A percentile compares a stretch with the other conserved stretches of the same genome.
Conservation (phyloP, 2,888 invertebrate species). For the Epiblema foenella region DNA sequence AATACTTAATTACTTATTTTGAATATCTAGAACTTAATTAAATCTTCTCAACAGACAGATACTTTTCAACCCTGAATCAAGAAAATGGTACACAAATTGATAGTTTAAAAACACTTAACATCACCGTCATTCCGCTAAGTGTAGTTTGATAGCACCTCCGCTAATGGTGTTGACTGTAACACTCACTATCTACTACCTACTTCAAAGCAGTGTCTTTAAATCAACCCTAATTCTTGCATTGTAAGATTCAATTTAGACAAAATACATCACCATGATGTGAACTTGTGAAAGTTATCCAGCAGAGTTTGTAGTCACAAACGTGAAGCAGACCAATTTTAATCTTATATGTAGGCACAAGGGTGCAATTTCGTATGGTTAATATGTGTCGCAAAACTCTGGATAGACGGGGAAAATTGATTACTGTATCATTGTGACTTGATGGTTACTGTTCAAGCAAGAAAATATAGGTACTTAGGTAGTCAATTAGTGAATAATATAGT, state of each 20-base stretch:
- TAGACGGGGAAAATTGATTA: constrained; percentile 22
- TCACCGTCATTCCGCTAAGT: constrained; percentile 30
- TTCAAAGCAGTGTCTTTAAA: neutral
- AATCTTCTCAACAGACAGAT: neutral
- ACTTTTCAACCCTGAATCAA: constrained; percentile 11
- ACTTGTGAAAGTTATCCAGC: neutral
- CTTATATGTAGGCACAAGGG: neutral
- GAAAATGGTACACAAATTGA: constrained; percentile 29
- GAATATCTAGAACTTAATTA: too few species aligned
- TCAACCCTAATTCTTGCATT: neutral
- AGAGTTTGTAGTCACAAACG: constrained; percentile 11
- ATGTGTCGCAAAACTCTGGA: constrained; percentile 13
- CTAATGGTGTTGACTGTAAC: constrained; percentile 10
- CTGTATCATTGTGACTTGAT: constrained; percentile 25
- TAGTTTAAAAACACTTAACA: constrained; percentile 34
- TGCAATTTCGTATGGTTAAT: neutral
- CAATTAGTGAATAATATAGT: neutral
- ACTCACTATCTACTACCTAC: neutral
- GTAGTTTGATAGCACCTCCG: constrained; percentile 31
- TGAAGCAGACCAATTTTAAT: neutral
- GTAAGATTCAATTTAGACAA: neutral
- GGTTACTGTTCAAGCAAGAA: constrained; percentile 15
- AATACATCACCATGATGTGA: neutral
- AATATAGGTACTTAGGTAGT: constrained; percentile 4
- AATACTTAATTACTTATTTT: too few species aligned